These are phyloP conservation scores for Leucophenga montana DNA, from an alignment of 2,888 invertebrate genomes.

Conservation along the genomic window DNA sequence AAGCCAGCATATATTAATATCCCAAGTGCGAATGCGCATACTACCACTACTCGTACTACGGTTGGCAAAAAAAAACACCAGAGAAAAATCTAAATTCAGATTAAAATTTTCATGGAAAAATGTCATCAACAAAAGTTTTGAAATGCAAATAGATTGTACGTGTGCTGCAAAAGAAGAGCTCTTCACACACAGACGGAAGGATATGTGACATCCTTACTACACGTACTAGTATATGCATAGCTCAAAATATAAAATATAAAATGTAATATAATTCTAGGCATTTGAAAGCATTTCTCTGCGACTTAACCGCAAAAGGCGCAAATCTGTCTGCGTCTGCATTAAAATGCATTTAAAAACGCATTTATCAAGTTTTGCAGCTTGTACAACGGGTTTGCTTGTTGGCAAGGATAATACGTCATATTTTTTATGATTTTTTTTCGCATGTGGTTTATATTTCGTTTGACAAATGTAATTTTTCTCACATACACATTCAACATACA, in stretches of 20 bases:
- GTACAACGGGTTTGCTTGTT: not conserved
- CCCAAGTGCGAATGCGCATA: slow-evolving; percentile 50
- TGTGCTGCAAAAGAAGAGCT: slow-evolving; percentile 48
- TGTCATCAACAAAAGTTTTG: slow-evolving; percentile 65
- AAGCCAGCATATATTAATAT: slow-evolving; percentile 67
- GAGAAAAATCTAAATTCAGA: slow-evolving; percentile 40
- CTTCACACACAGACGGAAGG: slow-evolving; percentile 38
- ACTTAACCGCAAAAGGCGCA: slow-evolving; percentile 17
- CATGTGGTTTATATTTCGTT: slow-evolving; percentile 47
- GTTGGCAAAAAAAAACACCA: not conserved
- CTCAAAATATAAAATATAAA: slow-evolving; percentile 37
- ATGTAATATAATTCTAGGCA: slow-evolving; percentile 49
- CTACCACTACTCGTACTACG: slow-evolving; percentile 14
- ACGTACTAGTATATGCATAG: slow-evolving; percentile 41
- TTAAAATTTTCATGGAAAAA: slow-evolving; percentile 67
- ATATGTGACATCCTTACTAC: slow-evolving; percentile 41
- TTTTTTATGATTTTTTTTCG: slow-evolving; percentile 7
- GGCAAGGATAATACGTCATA: not conserved
- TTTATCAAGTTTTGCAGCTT: slow-evolving; percentile 48
- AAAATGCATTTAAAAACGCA: slow-evolving; percentile 66
- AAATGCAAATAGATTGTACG: slow-evolving; percentile 58
- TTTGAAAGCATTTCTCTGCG: slow-evolving; percentile 1
- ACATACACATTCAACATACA: too few relatives aligned
- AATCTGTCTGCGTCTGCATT: slow-evolving; percentile 44
- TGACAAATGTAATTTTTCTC: slow-evolving; percentile 23